Conservation (phyloP, 2,888 invertebrate species). For the Siphonodentalium dalli region DNA sequence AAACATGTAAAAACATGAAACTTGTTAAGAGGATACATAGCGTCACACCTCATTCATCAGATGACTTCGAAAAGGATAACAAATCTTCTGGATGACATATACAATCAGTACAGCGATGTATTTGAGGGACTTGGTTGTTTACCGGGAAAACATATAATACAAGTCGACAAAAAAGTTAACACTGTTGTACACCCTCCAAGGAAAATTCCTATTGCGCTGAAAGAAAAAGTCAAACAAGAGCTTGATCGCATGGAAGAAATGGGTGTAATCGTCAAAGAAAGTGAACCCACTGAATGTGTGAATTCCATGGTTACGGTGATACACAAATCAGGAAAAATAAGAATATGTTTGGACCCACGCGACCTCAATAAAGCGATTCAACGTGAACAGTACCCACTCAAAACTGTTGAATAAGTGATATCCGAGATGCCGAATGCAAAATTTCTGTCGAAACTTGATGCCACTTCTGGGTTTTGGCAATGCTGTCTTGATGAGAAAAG, state of each 20-base stretch:
- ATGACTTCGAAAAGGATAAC: no score
- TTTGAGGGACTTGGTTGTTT: constrained; percentile 8
- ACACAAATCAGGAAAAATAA: constrained; percentile 5
- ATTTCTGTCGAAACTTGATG: constrained; percentile 11
- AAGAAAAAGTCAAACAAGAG: constrained; percentile 1
- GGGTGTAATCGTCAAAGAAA: constrained; percentile 7
- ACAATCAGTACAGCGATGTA: not conserved
- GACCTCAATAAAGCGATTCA: constrained; percentile 10
- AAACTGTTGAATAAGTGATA: constrained; percentile 11
- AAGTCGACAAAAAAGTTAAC: not conserved
- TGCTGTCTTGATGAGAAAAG: constrained; percentile 6
- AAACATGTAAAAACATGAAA: not conserved
- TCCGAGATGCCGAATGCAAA: constrained; percentile 2
- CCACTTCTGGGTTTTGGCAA: constrained; percentile 3
- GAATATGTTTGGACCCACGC: constrained; percentile 10
- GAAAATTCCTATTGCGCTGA: not conserved
- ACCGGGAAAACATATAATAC: not conserved
- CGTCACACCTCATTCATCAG: not conserved
- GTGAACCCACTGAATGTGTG: constrained; percentile 9
- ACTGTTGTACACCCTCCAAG: constrained; percentile 1
- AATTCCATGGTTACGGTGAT: constrained; percentile 10
- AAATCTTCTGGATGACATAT: not conserved
- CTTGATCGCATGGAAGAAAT: constrained; percentile 4
- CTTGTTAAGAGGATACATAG: not conserved
- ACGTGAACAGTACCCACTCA: constrained; percentile 11